A percentile compares a stretch with the other conserved stretches of the same genome.
Evolutionary conservation across 2,113 vertebrate genomes (phyloP).

Genomic region (Oreochromis niloticus): DNA sequence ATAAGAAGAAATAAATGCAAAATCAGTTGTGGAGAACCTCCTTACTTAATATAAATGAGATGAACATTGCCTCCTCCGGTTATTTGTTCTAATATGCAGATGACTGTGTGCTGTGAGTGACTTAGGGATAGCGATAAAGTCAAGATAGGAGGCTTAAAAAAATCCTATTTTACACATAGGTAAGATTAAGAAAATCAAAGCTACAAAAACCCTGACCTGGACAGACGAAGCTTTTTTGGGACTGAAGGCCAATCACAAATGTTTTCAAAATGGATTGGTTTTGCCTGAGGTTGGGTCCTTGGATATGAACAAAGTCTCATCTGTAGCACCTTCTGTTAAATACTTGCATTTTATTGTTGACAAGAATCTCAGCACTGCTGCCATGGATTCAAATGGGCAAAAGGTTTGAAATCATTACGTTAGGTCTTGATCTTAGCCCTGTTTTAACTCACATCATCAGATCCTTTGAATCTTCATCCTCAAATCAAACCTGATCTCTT

Average conservation of each 20-base stretch:
- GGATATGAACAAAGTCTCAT: background rate
- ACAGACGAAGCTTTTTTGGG: background rate
- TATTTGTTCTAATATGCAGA: background rate
- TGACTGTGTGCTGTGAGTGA: background rate
- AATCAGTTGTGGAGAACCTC: background rate
- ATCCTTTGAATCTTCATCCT: background rate
- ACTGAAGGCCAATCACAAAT: background rate
- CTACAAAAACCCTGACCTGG: background rate
- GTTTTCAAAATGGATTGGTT: background rate
- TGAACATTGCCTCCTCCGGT: background rate
- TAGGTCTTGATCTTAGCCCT: background rate
- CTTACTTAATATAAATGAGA: background rate
- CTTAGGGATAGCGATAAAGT: background rate
- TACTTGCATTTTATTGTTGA: background rate
- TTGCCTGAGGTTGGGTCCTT: background rate
- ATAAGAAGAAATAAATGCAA: slow-evolving; percentile 49
- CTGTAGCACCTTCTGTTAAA: background rate
- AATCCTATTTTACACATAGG: background rate
- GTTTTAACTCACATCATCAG: background rate
- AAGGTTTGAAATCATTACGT: background rate
- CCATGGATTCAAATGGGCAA: background rate
- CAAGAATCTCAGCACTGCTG: background rate
- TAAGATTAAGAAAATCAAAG: background rate
- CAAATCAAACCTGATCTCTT: no score
- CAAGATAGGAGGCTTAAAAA: background rate